Conservation (phyloP, 2,797 vertebrate genomes). For the Falco berigora region DNA sequence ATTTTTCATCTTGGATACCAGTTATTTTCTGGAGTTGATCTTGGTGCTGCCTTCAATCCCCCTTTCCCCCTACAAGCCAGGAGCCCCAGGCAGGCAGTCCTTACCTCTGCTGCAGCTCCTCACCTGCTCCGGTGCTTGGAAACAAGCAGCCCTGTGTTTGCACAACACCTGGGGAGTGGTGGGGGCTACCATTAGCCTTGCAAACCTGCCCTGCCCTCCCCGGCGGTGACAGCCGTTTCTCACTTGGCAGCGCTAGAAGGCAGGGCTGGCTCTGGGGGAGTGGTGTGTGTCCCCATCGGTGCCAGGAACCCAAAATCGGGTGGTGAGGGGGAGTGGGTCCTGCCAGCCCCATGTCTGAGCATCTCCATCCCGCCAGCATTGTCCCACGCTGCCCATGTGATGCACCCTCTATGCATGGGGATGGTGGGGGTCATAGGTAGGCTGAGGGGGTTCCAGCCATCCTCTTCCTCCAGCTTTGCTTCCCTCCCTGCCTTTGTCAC, state of each 20-base stretch:
- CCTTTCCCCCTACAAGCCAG: no score
- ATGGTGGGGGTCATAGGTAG: no score
- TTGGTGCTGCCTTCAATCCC: background rate
- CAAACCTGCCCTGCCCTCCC: background rate
- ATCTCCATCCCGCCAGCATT: background rate
- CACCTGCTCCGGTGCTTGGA: background rate
- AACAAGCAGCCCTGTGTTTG: background rate
- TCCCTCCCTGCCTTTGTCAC: background rate
- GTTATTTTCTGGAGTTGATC: background rate
- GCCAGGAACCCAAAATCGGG: rapidly evolving
- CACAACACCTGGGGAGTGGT: background rate
- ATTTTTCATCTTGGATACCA: background rate
- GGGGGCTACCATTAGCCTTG: background rate
- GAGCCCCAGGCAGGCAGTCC: background rate
- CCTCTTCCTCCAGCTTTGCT: rapidly evolving
- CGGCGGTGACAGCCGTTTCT: background rate
- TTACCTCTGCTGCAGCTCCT: background rate
- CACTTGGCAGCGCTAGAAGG: background rate
- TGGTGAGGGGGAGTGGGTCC: background rate
- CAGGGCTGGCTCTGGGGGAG: background rate
- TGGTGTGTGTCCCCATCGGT: background rate
- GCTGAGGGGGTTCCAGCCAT: background rate
- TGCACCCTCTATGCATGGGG: rapidly evolving
- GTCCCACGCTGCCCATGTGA: rapidly evolving
- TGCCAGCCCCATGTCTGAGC: background rate